These are phyloP conservation scores for Sarcophaga caerulescens DNA, from an alignment of 2,888 invertebrate genomes.

Conservation along the genomic window DNA sequence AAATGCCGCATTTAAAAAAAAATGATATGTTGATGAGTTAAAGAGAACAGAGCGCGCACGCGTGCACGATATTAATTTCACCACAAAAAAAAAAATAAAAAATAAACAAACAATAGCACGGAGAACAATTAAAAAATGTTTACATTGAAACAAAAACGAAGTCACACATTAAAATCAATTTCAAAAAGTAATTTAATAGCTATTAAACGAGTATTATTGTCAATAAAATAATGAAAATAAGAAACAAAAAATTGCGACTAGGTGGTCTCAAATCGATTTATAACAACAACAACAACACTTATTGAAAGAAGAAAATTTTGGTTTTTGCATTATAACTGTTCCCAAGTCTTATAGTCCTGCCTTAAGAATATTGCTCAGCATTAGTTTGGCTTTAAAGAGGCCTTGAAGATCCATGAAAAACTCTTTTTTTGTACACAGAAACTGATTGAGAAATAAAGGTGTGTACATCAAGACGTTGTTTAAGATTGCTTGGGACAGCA, in stretches of 20 bases:
- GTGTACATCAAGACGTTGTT: too few species aligned
- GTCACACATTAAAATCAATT: neutral
- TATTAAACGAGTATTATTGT: neutral
- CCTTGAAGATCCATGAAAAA: too few species aligned
- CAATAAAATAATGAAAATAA: neutral
- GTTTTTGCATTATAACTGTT: too few species aligned
- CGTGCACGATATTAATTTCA: slow-evolving; percentile 53
- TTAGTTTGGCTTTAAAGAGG: too few species aligned
- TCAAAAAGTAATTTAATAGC: neutral
- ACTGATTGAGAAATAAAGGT: too few species aligned
- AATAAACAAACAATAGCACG: neutral
- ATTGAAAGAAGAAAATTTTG: too few species aligned
- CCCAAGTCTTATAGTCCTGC: too few species aligned
- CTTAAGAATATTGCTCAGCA: too few species aligned
- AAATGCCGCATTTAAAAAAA: neutral
- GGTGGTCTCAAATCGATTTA: neutral
- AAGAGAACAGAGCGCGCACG: slow-evolving; percentile 52
- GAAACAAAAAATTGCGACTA: neutral
- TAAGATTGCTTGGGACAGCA: too few species aligned
- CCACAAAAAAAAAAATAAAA: neutral
- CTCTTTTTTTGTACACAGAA: too few species aligned
- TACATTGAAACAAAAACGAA: slow-evolving; percentile 32
- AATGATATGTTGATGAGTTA: neutral
- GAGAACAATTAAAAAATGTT: slow-evolving; percentile 28
- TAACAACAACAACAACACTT: too few species aligned